These are phyloP conservation scores for Synanthedon formicaeformis DNA, from an alignment of 2,888 invertebrate species.

Conservation along the genomic window DNA sequence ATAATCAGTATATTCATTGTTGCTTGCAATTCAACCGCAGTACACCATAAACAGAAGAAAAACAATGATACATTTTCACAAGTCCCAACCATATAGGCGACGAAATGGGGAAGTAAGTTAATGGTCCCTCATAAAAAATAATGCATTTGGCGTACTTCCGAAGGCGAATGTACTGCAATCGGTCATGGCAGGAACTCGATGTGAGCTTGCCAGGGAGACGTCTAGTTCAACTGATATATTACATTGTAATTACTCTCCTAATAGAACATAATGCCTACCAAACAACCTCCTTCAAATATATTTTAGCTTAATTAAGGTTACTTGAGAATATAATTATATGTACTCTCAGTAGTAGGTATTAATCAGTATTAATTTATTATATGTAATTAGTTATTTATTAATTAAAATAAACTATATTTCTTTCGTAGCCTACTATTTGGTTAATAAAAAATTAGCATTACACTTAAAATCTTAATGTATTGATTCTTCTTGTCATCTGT, in stretches of 20 bases:
- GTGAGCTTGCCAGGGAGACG: slow-evolving; percentile 1
- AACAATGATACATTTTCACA: not conserved
- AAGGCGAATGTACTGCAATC: slow-evolving; percentile 13
- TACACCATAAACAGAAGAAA: no score
- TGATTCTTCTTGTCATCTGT: no score
- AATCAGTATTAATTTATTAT: no score
- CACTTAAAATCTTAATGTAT: no score
- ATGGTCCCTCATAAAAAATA: slow-evolving; percentile 25
- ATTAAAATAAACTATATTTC: no score
- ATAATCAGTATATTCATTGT: no score
- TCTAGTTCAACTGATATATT: not conserved
- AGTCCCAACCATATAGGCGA: slow-evolving; percentile 2
- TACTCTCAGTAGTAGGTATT: no score
- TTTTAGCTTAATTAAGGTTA: slow-evolving; percentile 1
- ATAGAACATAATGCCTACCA: slow-evolving; percentile 1
- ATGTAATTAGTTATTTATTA: no score
- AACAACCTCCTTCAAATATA: slow-evolving; percentile 7
- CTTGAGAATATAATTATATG: no score
- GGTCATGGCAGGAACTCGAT: slow-evolving; percentile 10
- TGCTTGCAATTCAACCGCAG: no score
- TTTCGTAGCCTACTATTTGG: no score
- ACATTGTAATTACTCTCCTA: not conserved
- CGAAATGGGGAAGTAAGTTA: slow-evolving; percentile 8
- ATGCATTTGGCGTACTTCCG: slow-evolving; percentile 31
- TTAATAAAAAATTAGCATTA: no score